Conservation (phyloP, 2,888 invertebrate genomes). For the Plagiodera versicolora region DNA sequence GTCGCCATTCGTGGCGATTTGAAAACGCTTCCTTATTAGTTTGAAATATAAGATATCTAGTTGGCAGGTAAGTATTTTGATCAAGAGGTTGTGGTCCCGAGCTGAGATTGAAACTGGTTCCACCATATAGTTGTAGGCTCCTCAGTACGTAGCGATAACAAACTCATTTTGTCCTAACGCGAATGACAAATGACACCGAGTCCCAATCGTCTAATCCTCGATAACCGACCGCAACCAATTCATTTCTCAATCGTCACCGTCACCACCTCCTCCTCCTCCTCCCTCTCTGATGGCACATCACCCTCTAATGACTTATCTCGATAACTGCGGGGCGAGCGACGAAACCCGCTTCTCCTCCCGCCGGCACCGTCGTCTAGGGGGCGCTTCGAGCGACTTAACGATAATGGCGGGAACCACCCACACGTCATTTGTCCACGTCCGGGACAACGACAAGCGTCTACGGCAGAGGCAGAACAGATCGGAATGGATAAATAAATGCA, state of each 20-base stretch:
- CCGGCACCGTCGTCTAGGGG: conserved; percentile 32
- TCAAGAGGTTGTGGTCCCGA: no score
- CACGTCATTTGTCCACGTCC: conserved; percentile 49
- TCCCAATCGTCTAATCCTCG: neutral
- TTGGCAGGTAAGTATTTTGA: no score
- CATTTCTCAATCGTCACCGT: conserved; percentile 1
- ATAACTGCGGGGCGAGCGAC: conserved; percentile 7
- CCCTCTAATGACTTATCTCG: conserved; percentile 6
- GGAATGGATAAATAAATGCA: conserved; percentile 34
- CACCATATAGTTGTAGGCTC: no score
- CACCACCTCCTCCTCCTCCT: neutral
- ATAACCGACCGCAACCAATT: neutral
- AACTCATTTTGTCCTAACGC: no score
- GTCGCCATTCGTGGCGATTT: no score
- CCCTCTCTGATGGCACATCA: neutral
- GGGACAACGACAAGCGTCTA: conserved; percentile 30
- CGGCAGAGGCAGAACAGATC: conserved; percentile 17
- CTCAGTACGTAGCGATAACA: no score
- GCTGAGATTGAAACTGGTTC: no score
- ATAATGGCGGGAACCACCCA: conserved; percentile 46
- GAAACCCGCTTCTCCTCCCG: conserved; percentile 28
- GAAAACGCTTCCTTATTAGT: no score
- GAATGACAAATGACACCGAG: neutral
- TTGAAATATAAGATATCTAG: no score
- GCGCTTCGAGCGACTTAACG: conserved; percentile 39